These are phyloP conservation scores for Calyptomena viridis DNA, from an alignment of 2,113 vertebrate species.

Conservation along the genomic window DNA sequence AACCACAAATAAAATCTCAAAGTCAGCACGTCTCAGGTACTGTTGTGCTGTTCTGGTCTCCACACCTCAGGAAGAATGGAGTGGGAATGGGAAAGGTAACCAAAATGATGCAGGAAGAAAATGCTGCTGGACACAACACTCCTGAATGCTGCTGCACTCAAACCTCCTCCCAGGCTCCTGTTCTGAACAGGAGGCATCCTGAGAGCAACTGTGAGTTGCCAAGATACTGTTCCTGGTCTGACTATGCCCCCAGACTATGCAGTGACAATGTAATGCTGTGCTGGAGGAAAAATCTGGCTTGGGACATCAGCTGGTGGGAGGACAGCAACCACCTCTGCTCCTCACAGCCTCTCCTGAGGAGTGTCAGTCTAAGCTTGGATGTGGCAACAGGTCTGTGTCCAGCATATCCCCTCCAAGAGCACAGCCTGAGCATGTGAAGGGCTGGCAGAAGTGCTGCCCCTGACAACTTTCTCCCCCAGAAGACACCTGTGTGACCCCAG, in stretches of 20 bases:
- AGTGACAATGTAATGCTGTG: neutral
- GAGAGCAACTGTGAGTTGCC: neutral
- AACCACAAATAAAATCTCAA: neutral
- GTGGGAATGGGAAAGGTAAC: neutral
- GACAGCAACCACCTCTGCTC: neutral
- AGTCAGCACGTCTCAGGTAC: neutral
- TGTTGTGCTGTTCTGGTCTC: neutral
- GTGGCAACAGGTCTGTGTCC: neutral
- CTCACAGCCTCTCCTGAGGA: neutral
- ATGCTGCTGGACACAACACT: neutral
- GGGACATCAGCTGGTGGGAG: neutral
- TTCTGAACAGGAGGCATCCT: neutral
- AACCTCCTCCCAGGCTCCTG: neutral
- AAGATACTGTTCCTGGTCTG: neutral
- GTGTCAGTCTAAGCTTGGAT: accelerated
- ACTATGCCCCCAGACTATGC: neutral
- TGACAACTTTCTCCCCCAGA: too few species aligned
- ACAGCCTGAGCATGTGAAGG: neutral
- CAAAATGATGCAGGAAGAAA: neutral
- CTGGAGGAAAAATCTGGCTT: neutral
- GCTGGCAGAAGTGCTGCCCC: neutral
- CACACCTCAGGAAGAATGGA: neutral
- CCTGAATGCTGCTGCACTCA: neutral
- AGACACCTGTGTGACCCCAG: neutral
- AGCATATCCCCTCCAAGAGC: neutral